Base-by-base conservation (phyloP, 2,888 invertebrate species). In the Leptothorax acervorum region DNA sequence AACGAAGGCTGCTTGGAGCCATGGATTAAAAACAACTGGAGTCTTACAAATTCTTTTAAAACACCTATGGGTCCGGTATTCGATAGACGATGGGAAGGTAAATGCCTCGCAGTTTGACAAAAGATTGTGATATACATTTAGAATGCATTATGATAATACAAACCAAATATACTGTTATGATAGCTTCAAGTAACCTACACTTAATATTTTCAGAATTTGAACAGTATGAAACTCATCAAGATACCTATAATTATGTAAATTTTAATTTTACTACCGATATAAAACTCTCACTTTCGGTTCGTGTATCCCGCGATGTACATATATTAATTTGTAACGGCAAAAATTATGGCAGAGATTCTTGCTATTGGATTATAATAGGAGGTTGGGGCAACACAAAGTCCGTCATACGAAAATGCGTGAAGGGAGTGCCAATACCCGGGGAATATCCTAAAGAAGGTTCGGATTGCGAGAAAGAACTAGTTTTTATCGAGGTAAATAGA, bases 301-400 rank as follows among this genome's bases (percentile, higher is more conserved):
- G 93, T 1, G 90, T 84, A 18, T 1, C 45, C 1, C 35, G 18
- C 0, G 92, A 93, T 39, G 92, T 88, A 0, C 91, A 93, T 65
- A 87, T 95, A 51, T 89, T 90, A 35, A 31, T 95, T 0, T 95
- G 94, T 79, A 87, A 92, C 28, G 53, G 39, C 2, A 15, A 51
- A 0, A 1, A 53, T 4, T 35, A 35, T 35, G 78, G 82, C 39
- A 0, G 1, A 0, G 60, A 89, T 66, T 91, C 89, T 28, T 94
- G 94, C 74, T 94, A 93, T 68, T 93, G 92, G 92, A 88, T 95
- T 12, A 87, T 93, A 45, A 85, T 95, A 12, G 91, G 92, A 11
- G 93, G 91, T 12, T 92, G 91, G 91, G 2, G 0, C 0, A 92
- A 93, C 62, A 90, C 2, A 0, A 11, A 2, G 3, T 91, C 93